Evolutionary conservation across 2,888 invertebrate genomes (phyloP).

Genomic region (Isotomurus palustris): DNA sequence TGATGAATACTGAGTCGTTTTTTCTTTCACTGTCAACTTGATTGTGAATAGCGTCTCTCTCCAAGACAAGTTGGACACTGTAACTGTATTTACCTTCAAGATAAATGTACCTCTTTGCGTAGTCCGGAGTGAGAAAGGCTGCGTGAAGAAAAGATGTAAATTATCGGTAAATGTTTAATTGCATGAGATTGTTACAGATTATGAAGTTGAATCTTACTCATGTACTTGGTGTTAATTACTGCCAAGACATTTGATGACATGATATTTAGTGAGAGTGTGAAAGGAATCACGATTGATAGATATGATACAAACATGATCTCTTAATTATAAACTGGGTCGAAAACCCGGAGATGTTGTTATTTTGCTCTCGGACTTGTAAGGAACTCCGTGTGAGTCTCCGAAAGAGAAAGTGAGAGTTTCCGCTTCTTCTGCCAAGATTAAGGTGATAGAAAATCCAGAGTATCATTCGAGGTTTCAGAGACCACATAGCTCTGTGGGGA

Average conservation of each 20-base stretch:
- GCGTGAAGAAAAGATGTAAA: background rate
- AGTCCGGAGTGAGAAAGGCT: conserved; percentile 18
- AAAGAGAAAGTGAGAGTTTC: too few relatives aligned
- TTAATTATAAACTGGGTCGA: too few relatives aligned
- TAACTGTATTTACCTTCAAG: conserved; percentile 23
- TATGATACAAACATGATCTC: too few relatives aligned
- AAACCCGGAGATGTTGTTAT: too few relatives aligned
- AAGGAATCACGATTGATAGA: background rate
- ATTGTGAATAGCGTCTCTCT: background rate
- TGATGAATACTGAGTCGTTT: conserved; percentile 13
- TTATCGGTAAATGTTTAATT: background rate
- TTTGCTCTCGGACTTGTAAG: too few relatives aligned
- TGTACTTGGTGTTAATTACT: background rate
- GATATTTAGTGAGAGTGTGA: background rate
- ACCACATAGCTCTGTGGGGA: too few relatives aligned
- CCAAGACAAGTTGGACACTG: conserved; percentile 13
- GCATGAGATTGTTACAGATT: background rate
- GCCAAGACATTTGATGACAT: background rate
- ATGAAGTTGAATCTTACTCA: background rate
- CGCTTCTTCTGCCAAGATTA: too few relatives aligned
- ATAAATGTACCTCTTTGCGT: conserved; percentile 10
- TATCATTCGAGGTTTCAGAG: too few relatives aligned
- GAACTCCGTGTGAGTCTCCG: too few relatives aligned
- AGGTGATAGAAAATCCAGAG: too few relatives aligned
- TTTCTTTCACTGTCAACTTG: background rate